Conservation (phyloP, 2,888 invertebrate genomes). For the Drosophila imparisetae region DNA sequence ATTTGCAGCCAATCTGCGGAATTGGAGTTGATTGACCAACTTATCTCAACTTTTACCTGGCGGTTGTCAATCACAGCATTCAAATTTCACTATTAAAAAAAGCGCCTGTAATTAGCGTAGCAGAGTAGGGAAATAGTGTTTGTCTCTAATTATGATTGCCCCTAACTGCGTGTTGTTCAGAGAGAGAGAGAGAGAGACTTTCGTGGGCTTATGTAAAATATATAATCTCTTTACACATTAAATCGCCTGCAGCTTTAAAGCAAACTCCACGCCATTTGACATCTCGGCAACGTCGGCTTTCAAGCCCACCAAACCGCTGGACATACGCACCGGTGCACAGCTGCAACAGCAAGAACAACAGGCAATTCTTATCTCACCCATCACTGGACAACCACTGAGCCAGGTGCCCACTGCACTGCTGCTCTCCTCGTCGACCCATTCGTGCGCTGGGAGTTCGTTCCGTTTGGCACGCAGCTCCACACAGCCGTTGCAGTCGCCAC, state of each 20-base stretch:
- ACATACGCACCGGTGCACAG: conserved; percentile 57
- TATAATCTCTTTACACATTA: conserved; percentile 8
- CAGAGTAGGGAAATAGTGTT: conserved; percentile 49
- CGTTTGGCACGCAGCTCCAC: conserved; percentile 76
- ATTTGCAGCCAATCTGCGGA: conserved; percentile 25
- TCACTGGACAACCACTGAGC: conserved; percentile 68
- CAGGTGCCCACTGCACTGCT: conserved; percentile 67
- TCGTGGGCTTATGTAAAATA: conserved; percentile 1
- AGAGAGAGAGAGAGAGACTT: not conserved
- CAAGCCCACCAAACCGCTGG: conserved; percentile 83
- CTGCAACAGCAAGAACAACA: conserved; percentile 45
- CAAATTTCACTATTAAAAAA: conserved; percentile 64
- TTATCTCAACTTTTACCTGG: conserved; percentile 40
- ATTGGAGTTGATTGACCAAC: conserved; percentile 29
- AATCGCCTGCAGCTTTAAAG: conserved; percentile 76
- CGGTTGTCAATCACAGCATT: conserved; percentile 56
- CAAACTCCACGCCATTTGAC: conserved; percentile 76
- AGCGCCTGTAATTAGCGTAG: conserved; percentile 57
- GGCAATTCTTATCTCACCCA: conserved; percentile 67
- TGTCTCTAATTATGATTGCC: conserved; percentile 71
- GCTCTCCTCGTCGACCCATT: conserved; percentile 64
- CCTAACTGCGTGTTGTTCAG: conserved; percentile 47
- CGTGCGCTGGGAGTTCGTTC: conserved; percentile 56
- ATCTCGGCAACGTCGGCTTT: conserved; percentile 80
- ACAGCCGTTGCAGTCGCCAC: conserved; percentile 73